Conservation (phyloP, 2,888 invertebrate species). For the Cephus runcator region DNA sequence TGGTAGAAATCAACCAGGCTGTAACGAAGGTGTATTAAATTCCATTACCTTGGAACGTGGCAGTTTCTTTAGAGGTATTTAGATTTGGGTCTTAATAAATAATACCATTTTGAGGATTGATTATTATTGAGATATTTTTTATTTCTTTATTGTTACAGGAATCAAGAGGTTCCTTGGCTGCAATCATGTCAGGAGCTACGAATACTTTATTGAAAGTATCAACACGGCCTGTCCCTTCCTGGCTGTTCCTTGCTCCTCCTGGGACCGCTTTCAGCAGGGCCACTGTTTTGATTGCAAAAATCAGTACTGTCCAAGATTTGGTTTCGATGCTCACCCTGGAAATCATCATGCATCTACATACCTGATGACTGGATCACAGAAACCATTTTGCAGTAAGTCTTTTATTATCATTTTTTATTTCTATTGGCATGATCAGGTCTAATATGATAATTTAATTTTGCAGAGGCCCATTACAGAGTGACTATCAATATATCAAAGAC, state of each 20-base stretch:
- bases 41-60: constrained; percentile 74
- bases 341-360: constrained; percentile 70
- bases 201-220: constrained; percentile 86
- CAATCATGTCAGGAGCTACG: constrained; percentile 87
- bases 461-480: constrained; percentile 84
- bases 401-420: not conserved
- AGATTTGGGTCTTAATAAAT: not conserved
- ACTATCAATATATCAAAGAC: constrained; percentile 79
- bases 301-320: constrained; percentile 75
- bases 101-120: not conserved
- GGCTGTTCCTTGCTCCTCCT: constrained; percentile 82
- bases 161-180: constrained; percentile 82
- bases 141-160: constrained; percentile 60
- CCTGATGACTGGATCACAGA: constrained; percentile 75
- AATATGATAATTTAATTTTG: constrained; percentile 40
- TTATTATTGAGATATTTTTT: not conserved
- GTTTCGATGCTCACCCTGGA: constrained; percentile 71
- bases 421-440: not conserved
- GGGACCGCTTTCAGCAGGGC: constrained; percentile 77
- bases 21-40: constrained; percentile 70
- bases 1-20: constrained; percentile 82
- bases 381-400: constrained; percentile 84
- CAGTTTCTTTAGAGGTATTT: constrained; percentile 71
- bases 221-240: constrained; percentile 80
- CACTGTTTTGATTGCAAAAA: constrained; percentile 77